These are phyloP conservation scores for Lumbricus terrestris DNA, from an alignment of 2,888 invertebrate genomes.

Conservation along the genomic window DNA sequence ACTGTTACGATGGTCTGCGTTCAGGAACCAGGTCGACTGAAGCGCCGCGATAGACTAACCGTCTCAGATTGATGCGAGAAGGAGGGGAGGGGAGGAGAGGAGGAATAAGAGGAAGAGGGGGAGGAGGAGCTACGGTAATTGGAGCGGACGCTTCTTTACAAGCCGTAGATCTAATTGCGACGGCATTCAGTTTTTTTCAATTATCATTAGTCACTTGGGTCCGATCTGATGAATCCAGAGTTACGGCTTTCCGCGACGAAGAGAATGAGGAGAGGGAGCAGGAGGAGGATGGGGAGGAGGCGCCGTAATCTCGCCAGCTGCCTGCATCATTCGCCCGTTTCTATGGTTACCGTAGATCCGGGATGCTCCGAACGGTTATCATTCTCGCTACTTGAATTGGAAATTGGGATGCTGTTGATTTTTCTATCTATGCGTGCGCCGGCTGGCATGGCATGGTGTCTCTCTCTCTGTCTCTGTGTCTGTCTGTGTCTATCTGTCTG, in stretches of 20 bases:
- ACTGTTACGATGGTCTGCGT: neutral
- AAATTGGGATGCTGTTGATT: neutral
- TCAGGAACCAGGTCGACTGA: neutral
- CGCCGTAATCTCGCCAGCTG: neutral
- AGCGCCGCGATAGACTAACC: neutral
- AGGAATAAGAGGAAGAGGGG: too few relatives aligned
- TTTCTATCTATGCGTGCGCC: neutral
- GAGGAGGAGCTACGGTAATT: neutral
- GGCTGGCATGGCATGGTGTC: neutral
- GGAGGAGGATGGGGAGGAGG: too few relatives aligned
- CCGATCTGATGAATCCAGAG: neutral
- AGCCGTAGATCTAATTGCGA: neutral
- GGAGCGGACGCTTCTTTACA: neutral
- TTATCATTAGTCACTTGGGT: neutral
- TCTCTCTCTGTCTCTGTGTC: neutral
- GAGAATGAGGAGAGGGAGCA: too few relatives aligned
- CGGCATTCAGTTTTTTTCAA: neutral
- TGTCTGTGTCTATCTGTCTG: neutral
- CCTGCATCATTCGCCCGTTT: neutral
- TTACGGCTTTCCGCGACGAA: constrained; percentile 3
- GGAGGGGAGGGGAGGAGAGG: too few relatives aligned
- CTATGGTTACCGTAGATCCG: neutral
- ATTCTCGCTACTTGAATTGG: constrained; percentile 3
- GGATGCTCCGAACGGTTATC: neutral
- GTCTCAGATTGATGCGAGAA: neutral